Percentiles rank a stretch among this genome's conserved stretches.
phyloP scores from a whole-genome alignment of 2,888 invertebrate species.

The Trissolcus brochymenae region DNA sequence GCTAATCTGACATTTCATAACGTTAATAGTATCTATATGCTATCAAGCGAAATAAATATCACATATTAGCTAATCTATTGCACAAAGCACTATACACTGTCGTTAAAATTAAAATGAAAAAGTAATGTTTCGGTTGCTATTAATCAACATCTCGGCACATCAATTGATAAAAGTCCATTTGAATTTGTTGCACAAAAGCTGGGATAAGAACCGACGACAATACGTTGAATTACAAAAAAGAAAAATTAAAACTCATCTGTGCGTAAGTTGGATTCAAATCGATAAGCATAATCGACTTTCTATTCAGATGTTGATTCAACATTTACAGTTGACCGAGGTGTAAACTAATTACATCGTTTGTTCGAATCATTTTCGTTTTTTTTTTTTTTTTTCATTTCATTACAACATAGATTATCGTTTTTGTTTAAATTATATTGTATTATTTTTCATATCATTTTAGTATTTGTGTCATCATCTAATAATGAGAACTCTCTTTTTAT shows the following conservation, averaged over 20 bases:
- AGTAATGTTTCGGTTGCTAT: neutral
- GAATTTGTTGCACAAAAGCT: conserved; percentile 9
- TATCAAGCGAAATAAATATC: conserved; percentile 40
- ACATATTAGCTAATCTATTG: conserved; percentile 5
- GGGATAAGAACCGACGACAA: conserved; percentile 25
- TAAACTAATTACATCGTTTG: conserved; percentile 37
- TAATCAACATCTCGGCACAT: no score
- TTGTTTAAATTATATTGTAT: conserved; percentile 20
- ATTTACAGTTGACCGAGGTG: conserved; percentile 39
- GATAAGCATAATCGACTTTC: neutral
- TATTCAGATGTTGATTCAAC: conserved; percentile 16
- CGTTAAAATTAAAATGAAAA: no score
- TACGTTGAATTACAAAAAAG: conserved; percentile 30
- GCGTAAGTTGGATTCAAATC: neutral
- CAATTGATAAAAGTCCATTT: no score
- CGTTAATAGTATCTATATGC: conserved; percentile 19
- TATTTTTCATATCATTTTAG: conserved; percentile 24
- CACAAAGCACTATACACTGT: conserved; percentile 20
- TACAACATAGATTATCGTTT: conserved; percentile 27
- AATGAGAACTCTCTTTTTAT: conserved; percentile 1
- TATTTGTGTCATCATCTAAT: conserved; percentile 7
- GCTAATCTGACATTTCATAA: conserved; percentile 20
- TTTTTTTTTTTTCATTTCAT: conserved; percentile 12
- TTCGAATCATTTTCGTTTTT: conserved; percentile 46
- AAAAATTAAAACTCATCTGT: conserved; percentile 9